Conservation (phyloP, 2,113 vertebrate genomes). For the Alouatta palliata region DNA sequence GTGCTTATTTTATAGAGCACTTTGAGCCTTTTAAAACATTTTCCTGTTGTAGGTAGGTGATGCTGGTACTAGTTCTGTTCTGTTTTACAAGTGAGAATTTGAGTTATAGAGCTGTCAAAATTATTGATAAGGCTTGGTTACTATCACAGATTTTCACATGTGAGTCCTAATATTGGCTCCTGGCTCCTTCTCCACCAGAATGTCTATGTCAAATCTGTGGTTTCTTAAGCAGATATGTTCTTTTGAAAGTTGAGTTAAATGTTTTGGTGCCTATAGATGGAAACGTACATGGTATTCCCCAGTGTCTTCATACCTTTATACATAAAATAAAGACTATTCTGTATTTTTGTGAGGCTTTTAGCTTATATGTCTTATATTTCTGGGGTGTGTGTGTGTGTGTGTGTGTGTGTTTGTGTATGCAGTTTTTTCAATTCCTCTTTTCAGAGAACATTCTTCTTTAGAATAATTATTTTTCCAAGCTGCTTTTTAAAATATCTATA, state of each 20-base stretch:
- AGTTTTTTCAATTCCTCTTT: neutral
- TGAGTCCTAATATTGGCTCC: neutral
- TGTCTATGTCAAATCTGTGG: neutral
- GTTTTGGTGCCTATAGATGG: neutral
- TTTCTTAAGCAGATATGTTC: neutral
- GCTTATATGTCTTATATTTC: neutral
- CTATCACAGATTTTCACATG: neutral
- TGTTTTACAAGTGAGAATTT: neutral
- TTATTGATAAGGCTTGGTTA: neutral
- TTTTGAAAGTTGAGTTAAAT: constrained; percentile 22
- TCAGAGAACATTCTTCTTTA: neutral
- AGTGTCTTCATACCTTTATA: neutral
- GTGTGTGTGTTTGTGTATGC: neutral
- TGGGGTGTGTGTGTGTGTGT: neutral
- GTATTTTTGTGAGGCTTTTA: neutral
- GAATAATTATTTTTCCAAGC: constrained; percentile 23
- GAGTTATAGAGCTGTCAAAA: neutral
- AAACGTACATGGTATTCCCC: neutral
- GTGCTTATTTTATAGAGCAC: neutral
- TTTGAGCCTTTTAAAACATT: neutral
- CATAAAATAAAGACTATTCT: neutral
- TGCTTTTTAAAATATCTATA: neutral
- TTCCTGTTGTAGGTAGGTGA: neutral
- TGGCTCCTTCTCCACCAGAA: neutral
- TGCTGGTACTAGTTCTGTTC: neutral